Evolutionary conservation across 1,140 invertebrate genomes (phyloP), one percentile per base, ranked within the genome.

Genomic region (Ephestia elutella): DNA sequence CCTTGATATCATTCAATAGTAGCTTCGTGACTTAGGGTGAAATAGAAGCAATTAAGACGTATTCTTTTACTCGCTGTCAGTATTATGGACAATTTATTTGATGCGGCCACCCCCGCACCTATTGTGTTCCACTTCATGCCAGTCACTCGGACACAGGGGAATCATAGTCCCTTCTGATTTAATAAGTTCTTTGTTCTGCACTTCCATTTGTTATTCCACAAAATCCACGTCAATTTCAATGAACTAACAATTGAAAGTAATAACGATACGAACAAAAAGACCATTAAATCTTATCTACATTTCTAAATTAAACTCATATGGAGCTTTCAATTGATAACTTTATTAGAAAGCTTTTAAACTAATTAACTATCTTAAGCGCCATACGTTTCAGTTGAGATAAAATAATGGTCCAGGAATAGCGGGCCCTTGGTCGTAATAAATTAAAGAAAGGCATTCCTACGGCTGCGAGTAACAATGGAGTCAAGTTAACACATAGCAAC

Each of bases 71-170:
- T 69, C 56, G 62, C 68, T 70, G 77, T 74, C 75, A 71, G 57
- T 68, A 65, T 57, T 32, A 11, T 21, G 51, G 62, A 63, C 58
- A 70, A 80, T 83, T 78, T 82, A 81, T 77, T 60, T 73, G 73
- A 67, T 74, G 65, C 71, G 76, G 66, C 70, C 78, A 81, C 75
- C 76, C 78, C 72, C 66, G 63, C 54, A 59, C 57, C 70, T 69
- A 78, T 85, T 85, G 80, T 85, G 63, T 71, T 73, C 70, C 72
- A 68, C 74, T 82, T 71, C 70, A 80, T 71, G 75, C 73, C 76
- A 80, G 69, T 74, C 74, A 78, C 61, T 73, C 59, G 63, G 72
- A 73, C 72, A 65, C 66, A 64, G 61, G 75, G 82, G 73, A 76
- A 77, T 61, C 73, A n/a, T n/a, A n/a, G 73, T 82, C 60, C 64